Percentiles rank a stretch among this genome's conserved stretches.
These are phyloP conservation scores for Melolontha melolontha DNA, from an alignment of 2,888 invertebrate genomes.

Conservation along the genomic window DNA sequence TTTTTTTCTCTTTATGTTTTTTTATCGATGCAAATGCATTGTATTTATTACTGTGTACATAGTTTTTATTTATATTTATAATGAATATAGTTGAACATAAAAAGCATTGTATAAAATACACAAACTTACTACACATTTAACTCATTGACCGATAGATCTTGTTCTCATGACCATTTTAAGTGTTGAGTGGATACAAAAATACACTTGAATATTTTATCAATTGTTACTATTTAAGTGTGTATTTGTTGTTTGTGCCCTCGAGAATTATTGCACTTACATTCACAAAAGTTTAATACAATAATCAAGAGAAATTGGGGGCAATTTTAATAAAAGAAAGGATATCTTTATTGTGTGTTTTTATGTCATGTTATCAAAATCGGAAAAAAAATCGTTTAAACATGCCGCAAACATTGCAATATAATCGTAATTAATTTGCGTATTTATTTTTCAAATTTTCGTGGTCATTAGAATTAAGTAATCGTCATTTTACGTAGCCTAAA, in stretches of 20 bases:
- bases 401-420: too few species aligned
- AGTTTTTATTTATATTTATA: slow-evolving; percentile 35
- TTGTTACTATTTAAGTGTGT: slow-evolving; percentile 13
- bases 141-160: slow-evolving; percentile 6
- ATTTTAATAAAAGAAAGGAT: too few species aligned
- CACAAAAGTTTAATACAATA: too few species aligned
- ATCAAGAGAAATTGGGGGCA: too few species aligned
- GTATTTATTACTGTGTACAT: slow-evolving; percentile 34
- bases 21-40: slow-evolving; percentile 29
- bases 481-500: slow-evolving; percentile 14
- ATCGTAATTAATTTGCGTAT: background rate
- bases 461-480: slow-evolving; percentile 36
- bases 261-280: too few species aligned
- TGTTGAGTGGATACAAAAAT: background rate
- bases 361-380: too few species aligned
- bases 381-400: too few species aligned
- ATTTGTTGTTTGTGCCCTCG: slow-evolving; percentile 1
- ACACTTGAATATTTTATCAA: background rate
- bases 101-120: slow-evolving; percentile 32
- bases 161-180: slow-evolving; percentile 30
- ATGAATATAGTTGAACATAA: slow-evolving; percentile 4
- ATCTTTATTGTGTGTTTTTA: too few species aligned
- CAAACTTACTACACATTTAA: slow-evolving; percentile 19
- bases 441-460: slow-evolving; percentile 15
- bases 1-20: background rate